A percentile compares a stretch with the other conserved stretches of the same genome.
phyloP scores from a whole-genome alignment of 2,797 vertebrate genomes.

The Smutsia gigantea region DNA sequence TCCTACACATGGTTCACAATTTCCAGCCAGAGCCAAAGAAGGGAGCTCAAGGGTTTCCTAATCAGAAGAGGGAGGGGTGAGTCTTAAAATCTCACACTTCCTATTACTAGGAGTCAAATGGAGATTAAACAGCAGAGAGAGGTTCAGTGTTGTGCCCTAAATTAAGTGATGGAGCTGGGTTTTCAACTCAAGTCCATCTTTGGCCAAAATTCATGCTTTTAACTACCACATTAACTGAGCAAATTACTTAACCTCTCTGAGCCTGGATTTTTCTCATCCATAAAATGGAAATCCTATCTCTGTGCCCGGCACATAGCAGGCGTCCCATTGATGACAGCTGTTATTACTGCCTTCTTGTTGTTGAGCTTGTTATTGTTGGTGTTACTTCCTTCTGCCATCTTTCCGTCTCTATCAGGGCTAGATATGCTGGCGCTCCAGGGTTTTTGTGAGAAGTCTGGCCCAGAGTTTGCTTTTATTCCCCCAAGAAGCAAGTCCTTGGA shows the following conservation, averaged over 20 bases:
- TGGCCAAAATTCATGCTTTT: not conserved
- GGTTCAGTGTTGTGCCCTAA: not conserved
- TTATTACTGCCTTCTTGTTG: not conserved
- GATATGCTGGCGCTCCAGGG: not conserved
- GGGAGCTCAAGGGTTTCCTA: not conserved
- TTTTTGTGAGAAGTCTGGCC: not conserved
- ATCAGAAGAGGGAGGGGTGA: not conserved
- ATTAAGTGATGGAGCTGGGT: not conserved
- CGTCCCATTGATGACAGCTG: not conserved
- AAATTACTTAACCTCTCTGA: slow-evolving; percentile 1
- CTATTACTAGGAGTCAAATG: not conserved
- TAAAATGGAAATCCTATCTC: not conserved
- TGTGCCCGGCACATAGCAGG: not conserved
- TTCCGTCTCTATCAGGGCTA: not conserved
- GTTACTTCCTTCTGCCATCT: not conserved
- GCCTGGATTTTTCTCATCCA: not conserved
- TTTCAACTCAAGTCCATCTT: slow-evolving; percentile 4
- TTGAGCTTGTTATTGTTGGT: not conserved
- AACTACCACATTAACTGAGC: not conserved
- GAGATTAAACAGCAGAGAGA: not conserved
- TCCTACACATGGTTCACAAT: not conserved
- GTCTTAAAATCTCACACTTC: not conserved
- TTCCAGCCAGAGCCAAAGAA: not conserved
- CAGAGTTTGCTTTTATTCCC: not conserved
- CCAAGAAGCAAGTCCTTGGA: not conserved